phyloP scores from a whole-genome alignment of 2,888 invertebrate genomes.

The Polymixis flavicincta region DNA sequence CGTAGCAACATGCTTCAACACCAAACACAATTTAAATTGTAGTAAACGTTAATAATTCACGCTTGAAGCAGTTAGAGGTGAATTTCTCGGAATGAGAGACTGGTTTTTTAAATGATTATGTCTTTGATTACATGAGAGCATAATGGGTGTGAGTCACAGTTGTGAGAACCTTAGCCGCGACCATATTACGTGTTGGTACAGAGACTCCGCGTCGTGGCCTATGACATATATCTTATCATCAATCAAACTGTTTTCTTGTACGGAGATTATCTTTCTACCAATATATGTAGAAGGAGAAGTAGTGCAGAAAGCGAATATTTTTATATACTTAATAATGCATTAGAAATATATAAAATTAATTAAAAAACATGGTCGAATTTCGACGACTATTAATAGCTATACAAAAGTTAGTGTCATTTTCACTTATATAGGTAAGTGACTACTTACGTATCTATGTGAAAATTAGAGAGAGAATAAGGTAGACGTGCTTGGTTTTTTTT shows the following conservation, averaged over 20 bases:
- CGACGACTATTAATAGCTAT: neutral
- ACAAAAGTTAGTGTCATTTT: neutral
- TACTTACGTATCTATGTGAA: too few species aligned
- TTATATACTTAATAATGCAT: too few species aligned
- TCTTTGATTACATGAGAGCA: conserved; percentile 69
- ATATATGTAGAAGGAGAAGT: too few species aligned
- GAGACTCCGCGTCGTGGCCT: conserved; percentile 22
- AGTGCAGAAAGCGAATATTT: too few species aligned
- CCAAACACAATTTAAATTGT: conserved; percentile 63
- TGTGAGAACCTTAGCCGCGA: conserved; percentile 66
- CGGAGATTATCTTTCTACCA: neutral
- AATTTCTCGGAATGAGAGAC: conserved; percentile 72
- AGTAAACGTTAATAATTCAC: conserved; percentile 70
- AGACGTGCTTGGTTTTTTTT: conserved; percentile 3
- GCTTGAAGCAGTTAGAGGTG: conserved; percentile 67
- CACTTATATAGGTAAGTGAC: neutral
- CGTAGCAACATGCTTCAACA: conserved; percentile 50
- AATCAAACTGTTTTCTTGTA: conserved; percentile 30
- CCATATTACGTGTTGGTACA: conserved; percentile 33
- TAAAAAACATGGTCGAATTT: too few species aligned
- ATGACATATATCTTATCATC: conserved; percentile 27
- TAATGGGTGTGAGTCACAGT: conserved; percentile 71
- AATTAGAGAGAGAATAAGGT: too few species aligned
- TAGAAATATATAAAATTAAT: too few species aligned
- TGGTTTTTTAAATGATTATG: conserved; percentile 69